Percentiles rank a stretch among this genome's conserved stretches.
Evolutionary conservation across 2,113 vertebrate species (phyloP).

Genomic region (Hyperopisus bebe): DNA sequence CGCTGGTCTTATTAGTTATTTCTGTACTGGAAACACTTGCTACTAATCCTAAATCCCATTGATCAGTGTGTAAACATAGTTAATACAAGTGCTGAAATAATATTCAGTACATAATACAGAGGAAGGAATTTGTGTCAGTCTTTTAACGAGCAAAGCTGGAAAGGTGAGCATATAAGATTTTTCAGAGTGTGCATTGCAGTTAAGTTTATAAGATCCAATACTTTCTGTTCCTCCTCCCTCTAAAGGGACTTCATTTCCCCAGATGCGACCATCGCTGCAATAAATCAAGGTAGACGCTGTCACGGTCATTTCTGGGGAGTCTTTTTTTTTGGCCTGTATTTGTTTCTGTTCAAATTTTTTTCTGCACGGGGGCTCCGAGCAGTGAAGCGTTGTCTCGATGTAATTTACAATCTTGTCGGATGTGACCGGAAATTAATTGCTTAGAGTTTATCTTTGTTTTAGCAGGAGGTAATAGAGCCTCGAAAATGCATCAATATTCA

Average conservation of each 20-base stretch:
- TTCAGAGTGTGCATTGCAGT: not conserved
- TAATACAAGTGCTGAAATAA: not conserved
- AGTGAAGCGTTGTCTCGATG: slow-evolving; percentile 24
- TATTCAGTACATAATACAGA: not conserved
- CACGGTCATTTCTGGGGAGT: not conserved
- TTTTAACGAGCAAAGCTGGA: not conserved
- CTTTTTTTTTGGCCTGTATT: not conserved
- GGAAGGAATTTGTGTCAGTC: not conserved
- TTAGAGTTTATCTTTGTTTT: slow-evolving; percentile 26
- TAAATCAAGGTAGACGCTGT: not conserved
- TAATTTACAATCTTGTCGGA: slow-evolving; percentile 28
- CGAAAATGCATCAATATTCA: slow-evolving; percentile 4
- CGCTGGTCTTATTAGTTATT: not conserved
- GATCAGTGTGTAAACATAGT: not conserved
- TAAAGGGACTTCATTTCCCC: slow-evolving; percentile 9
- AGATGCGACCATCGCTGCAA: not conserved
- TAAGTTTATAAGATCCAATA: not conserved
- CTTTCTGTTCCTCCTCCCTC: not conserved
- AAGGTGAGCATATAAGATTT: not conserved
- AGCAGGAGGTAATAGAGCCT: slow-evolving; percentile 9
- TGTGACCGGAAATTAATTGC: slow-evolving; percentile 25
- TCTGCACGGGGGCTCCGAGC: not conserved
- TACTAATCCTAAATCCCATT: not conserved
- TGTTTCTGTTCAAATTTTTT: not conserved
- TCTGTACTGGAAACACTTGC: not conserved